These are phyloP conservation scores for Campoplex nolae DNA, from an alignment of 2,888 invertebrate species.

Conservation along the genomic window DNA sequence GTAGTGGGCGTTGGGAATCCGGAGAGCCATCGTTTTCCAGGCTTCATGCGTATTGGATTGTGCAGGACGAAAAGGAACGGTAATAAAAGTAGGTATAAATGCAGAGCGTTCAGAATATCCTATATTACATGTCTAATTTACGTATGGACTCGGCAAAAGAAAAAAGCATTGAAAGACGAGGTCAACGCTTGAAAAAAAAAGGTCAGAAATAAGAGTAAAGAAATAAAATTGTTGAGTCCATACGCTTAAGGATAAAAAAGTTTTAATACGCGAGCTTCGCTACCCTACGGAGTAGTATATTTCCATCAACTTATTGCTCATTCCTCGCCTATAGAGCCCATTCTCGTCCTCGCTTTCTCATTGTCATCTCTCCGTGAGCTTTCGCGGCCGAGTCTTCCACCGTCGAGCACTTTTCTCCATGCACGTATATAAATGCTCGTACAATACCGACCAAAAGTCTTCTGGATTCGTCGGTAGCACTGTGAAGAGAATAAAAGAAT, in stretches of 20 bases:
- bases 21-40: neutral
- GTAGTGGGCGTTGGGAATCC: neutral
- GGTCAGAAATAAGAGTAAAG: slow-evolving; percentile 48
- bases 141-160: neutral
- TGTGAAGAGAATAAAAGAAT: neutral
- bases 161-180: neutral
- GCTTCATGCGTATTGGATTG: neutral
- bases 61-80: neutral
- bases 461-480: neutral
- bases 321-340: slow-evolving; percentile 41
- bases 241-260: slow-evolving; percentile 78
- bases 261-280: slow-evolving; percentile 77
- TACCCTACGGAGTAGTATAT: slow-evolving; percentile 77
- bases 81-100: neutral
- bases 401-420: neutral
- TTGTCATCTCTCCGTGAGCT: slow-evolving; percentile 34
- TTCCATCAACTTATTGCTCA: slow-evolving; percentile 81
- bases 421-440: slow-evolving; percentile 4
- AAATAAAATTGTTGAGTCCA: slow-evolving; percentile 73
- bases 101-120: neutral
- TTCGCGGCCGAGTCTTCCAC: neutral
- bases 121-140: neutral
- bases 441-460: slow-evolving; percentile 26
- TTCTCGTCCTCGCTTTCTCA: slow-evolving; percentile 31
- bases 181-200: neutral